Percentiles rank a stretch among this genome's conserved stretches.
Conservation (phyloP, 2,797 vertebrate species). For the Hoplostethus mediterraneus region DNA sequence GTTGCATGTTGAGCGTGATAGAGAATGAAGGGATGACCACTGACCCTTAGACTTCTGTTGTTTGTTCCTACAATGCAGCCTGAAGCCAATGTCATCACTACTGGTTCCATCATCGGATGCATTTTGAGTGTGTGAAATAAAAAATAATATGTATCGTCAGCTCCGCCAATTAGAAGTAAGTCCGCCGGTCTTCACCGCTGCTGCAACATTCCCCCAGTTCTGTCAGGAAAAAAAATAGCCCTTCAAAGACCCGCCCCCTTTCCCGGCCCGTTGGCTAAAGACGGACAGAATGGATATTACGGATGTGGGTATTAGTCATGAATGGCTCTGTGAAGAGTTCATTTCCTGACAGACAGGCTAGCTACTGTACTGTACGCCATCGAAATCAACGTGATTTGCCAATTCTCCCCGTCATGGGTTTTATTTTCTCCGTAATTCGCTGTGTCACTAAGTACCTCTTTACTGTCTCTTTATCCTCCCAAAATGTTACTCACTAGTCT, state of each 20-base stretch:
- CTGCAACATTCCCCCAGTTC: neutral
- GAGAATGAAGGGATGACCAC: no score
- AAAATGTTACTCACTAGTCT: slow-evolving; percentile 22
- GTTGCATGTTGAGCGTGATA: no score
- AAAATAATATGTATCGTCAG: neutral
- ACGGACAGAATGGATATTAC: slow-evolving; percentile 3
- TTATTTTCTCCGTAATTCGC: neutral
- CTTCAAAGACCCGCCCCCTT: slow-evolving; percentile 1
- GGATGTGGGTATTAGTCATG: slow-evolving; percentile 10
- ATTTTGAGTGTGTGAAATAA: no score
- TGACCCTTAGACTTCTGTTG: no score
- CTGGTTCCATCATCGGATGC: no score
- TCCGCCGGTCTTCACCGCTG: neutral
- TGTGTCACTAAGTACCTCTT: slow-evolving; percentile 9
- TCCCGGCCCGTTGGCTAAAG: neutral
- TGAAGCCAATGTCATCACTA: no score
- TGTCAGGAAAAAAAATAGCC: no score
- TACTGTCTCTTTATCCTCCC: slow-evolving; percentile 16
- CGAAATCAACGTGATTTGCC: slow-evolving; percentile 9
- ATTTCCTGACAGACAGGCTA: slow-evolving; percentile 10
- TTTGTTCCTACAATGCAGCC: no score
- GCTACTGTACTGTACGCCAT: slow-evolving; percentile 9
- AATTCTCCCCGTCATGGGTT: slow-evolving; percentile 6
- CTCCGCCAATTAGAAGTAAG: neutral
- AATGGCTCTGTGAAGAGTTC: slow-evolving; percentile 20